Evolutionary conservation across 2,888 invertebrate species (phyloP).

Genomic region (Rutpela maculata): DNA sequence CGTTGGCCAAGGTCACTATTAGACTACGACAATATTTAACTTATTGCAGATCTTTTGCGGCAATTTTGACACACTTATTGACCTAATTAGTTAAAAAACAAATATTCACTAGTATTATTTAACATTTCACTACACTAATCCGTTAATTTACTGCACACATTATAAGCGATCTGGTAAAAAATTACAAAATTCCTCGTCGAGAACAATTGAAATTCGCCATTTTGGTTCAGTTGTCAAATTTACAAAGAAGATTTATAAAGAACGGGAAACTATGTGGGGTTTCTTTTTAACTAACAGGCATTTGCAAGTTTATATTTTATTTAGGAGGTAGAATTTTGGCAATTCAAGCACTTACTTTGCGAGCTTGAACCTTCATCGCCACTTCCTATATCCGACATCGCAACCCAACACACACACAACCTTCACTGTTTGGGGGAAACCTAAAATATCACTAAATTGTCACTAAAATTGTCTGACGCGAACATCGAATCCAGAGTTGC

Average conservation of each 20-base stretch:
- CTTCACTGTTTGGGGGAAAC: constrained; percentile 70
- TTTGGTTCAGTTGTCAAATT: constrained; percentile 68
- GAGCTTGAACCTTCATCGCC: constrained; percentile 87
- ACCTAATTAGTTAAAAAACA: constrained; percentile 41
- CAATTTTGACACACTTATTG: constrained; percentile 58
- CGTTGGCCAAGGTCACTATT: constrained; percentile 73
- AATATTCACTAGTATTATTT: constrained; percentile 5
- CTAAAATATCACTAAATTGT: constrained; percentile 64
- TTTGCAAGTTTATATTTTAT: constrained; percentile 27
- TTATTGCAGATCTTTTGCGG: constrained; percentile 65
- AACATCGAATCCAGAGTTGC: constrained; percentile 50
- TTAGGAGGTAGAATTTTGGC: constrained; percentile 45
- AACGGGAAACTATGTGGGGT: constrained; percentile 14
- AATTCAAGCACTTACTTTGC: constrained; percentile 81
- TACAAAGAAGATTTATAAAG: constrained; percentile 45
- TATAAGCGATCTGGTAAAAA: constrained; percentile 38
- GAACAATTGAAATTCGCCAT: constrained; percentile 65
- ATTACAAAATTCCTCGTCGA: constrained; percentile 46
- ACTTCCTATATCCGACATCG: constrained; percentile 88
- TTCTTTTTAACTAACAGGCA: constrained; percentile 26
- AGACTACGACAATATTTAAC: constrained; percentile 72
- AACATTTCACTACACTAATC: constrained; percentile 28
- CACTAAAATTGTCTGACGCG: constrained; percentile 46
- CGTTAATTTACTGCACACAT: neutral
- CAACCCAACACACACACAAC: constrained; percentile 72